phyloP scores from a whole-genome alignment of 2,113 vertebrate genomes.

The Onychorhynchus coronatus region DNA sequence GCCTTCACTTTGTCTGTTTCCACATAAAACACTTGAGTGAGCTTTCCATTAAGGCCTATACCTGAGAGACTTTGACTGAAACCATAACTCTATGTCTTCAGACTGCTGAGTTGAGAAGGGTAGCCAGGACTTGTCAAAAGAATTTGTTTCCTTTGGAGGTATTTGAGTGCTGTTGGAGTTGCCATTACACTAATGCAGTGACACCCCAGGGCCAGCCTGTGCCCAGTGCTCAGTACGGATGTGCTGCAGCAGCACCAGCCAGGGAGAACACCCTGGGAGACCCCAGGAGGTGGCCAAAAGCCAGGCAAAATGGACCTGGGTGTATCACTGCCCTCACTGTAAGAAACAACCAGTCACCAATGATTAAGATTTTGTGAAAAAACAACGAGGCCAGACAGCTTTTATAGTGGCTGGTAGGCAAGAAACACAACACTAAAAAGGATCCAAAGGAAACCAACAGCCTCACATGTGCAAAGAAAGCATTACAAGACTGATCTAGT shows the following conservation, averaged over 20 bases:
- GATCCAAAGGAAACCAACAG: background rate
- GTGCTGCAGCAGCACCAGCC: background rate
- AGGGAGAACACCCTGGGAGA: background rate
- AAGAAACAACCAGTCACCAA: background rate
- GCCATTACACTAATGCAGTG: background rate
- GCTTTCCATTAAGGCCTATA: background rate
- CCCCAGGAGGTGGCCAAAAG: rapidly evolving
- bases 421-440: background rate
- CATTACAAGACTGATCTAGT: background rate
- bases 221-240: background rate
- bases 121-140: background rate
- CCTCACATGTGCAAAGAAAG: rapidly evolving
- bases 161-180: background rate
- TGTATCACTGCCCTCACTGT: background rate
- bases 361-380: background rate
- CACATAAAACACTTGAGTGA: background rate
- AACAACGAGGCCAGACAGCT: background rate
- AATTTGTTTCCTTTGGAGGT: background rate
- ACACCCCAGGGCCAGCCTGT: background rate
- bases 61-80: background rate
- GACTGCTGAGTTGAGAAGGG: background rate
- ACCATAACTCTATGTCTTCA: background rate
- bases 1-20: background rate
- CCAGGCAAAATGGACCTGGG: background rate
- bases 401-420: background rate